A percentile compares a stretch with the other conserved stretches of the same genome.
Conservation (phyloP, 2,113 vertebrate genomes). For the Narcine bancroftii region DNA sequence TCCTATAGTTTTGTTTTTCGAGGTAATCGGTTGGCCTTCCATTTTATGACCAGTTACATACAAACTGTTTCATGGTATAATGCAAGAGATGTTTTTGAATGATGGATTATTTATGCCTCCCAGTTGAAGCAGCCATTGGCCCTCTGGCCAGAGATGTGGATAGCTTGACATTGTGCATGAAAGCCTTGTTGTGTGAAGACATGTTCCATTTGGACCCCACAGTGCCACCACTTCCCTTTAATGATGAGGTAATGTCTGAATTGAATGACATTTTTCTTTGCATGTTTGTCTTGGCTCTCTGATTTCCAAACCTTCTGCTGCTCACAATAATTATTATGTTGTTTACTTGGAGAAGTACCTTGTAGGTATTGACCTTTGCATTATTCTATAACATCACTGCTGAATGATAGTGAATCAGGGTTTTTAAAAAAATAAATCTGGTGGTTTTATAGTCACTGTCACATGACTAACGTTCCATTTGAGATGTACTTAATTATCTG, state of each 20-base stretch:
- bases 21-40: background rate
- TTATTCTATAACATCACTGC: background rate
- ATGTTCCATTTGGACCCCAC: constrained; percentile 81
- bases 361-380: background rate
- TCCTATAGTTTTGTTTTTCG: too few relatives aligned
- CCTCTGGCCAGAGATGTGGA: constrained; percentile 77
- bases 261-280: background rate
- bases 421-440: too few relatives aligned
- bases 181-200: constrained; percentile 72
- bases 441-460: too few relatives aligned
- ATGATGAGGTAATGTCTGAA: constrained; percentile 53
- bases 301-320: background rate
- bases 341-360: background rate
- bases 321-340: background rate
- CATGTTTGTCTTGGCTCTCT: background rate
- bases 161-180: constrained; percentile 76
- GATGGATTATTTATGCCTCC: background rate
- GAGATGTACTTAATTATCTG: too few relatives aligned
- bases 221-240: constrained; percentile 75
- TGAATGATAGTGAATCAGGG: too few relatives aligned
- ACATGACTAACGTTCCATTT: too few relatives aligned
- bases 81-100: background rate
- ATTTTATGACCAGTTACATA: background rate
- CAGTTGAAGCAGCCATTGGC: constrained; percentile 47
- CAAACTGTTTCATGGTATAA: background rate